phyloP scores from a whole-genome alignment of 2,113 vertebrate species.

The Brachypodius melanocephalos region DNA sequence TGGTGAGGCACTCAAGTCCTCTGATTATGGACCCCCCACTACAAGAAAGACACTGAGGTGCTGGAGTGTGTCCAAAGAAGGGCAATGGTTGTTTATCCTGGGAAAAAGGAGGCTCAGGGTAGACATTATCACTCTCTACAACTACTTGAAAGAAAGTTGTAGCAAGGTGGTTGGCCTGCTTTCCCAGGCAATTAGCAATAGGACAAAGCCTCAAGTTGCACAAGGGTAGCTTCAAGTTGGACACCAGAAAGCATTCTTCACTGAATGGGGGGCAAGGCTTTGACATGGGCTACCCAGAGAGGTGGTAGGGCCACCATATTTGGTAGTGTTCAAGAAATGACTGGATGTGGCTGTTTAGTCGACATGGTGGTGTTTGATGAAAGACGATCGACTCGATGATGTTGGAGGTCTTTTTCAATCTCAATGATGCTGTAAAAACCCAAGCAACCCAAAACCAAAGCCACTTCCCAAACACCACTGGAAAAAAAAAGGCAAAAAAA shows the following conservation, averaged over 20 bases:
- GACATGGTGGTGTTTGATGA: fast-evolving
- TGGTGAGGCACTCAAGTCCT: background rate
- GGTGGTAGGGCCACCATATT: background rate
- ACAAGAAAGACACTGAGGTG: background rate
- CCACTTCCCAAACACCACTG: fast-evolving
- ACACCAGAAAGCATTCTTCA: background rate
- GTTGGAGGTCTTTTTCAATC: background rate
- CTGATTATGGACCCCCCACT: background rate
- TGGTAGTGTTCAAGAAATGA: background rate
- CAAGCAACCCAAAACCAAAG: background rate
- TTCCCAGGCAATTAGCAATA: background rate
- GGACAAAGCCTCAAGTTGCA: background rate
- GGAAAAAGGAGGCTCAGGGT: background rate
- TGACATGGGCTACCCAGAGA: background rate
- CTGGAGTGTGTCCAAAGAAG: background rate
- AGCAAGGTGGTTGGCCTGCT: background rate
- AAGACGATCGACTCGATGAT: background rate
- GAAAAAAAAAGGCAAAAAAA: background rate
- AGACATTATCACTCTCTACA: background rate
- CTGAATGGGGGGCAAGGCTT: background rate
- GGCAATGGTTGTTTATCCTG: background rate
- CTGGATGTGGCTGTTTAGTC: background rate
- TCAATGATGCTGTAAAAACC: background rate
- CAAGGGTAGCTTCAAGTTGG: background rate
- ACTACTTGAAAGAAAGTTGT: background rate